Conservation (phyloP, 1,140 invertebrate genomes). For the Apis florea region DNA sequence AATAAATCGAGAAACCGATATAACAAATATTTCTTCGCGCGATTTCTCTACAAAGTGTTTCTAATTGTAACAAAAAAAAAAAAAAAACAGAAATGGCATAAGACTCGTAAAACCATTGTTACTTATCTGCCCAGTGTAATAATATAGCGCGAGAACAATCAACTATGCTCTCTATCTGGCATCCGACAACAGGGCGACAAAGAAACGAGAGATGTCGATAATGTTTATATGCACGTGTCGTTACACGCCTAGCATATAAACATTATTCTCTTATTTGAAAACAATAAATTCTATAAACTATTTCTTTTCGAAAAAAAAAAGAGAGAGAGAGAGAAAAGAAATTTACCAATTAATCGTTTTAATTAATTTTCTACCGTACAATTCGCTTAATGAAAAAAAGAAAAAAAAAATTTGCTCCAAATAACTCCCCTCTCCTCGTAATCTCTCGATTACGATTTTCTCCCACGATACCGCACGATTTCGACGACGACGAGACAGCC, state of each 20-base stretch:
- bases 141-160: not conserved
- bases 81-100: too few relatives aligned
- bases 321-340: too few relatives aligned
- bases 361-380: too few relatives aligned
- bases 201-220: not conserved
- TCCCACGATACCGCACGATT: conserved; percentile 4
- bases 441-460: conserved; percentile 4
- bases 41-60: too few relatives aligned
- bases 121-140: not conserved
- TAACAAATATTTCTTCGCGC: too few relatives aligned
- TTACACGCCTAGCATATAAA: not conserved
- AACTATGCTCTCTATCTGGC: conserved; percentile 7
- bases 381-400: too few relatives aligned
- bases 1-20: too few relatives aligned
- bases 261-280: not conserved
- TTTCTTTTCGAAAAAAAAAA: too few relatives aligned
- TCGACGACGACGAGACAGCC: not conserved
- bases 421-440: not conserved
- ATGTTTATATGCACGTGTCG: conserved; percentile 13
- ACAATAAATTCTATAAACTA: too few relatives aligned
- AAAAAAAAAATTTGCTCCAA: too few relatives aligned
- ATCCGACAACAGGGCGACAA: not conserved
- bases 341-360: too few relatives aligned
- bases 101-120: conserved; percentile 9
- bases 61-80: too few relatives aligned